Percentiles rank a stretch among this genome's conserved stretches.
phyloP scores from a whole-genome alignment of 1,140 invertebrate genomes.

The Andricus grossulariae region DNA sequence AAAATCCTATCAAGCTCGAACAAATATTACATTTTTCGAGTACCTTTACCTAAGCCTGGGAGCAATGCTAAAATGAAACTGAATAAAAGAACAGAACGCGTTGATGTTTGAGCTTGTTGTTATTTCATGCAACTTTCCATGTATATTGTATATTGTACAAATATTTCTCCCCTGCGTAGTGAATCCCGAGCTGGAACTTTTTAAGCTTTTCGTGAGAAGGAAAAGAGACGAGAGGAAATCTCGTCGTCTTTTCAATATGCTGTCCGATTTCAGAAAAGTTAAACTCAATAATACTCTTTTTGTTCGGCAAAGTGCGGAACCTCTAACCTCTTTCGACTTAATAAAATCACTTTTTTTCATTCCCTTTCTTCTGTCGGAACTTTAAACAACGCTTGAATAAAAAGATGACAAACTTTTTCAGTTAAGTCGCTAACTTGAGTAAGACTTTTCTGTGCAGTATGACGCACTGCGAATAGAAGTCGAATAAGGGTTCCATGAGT shows the following conservation, averaged over 20 bases:
- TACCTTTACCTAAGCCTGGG: not conserved
- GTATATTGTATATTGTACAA: slow-evolving; percentile 17
- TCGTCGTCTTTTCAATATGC: slow-evolving; percentile 27
- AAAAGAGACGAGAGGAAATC: slow-evolving; percentile 12
- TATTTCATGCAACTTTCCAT: slow-evolving; percentile 19
- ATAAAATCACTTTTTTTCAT: slow-evolving; percentile 12
- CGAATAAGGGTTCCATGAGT: no score
- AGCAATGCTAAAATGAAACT: slow-evolving; percentile 16
- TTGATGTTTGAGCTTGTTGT: slow-evolving; percentile 24
- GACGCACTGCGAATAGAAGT: not conserved
- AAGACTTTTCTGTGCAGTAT: not conserved
- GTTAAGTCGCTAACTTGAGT: slow-evolving; percentile 24
- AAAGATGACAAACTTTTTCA: slow-evolving; percentile 35
- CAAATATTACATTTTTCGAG: no score
- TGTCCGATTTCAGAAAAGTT: slow-evolving; percentile 33
- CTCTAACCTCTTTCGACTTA: slow-evolving; percentile 22
- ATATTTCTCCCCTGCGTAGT: not conserved
- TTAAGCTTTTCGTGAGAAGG: slow-evolving; percentile 12
- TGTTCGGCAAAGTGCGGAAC: not conserved
- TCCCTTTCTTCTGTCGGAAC: slow-evolving; percentile 5
- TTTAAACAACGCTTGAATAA: slow-evolving; percentile 39
- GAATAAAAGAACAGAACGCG: slow-evolving; percentile 11
- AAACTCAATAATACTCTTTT: slow-evolving; percentile 38
- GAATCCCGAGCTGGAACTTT: not conserved
- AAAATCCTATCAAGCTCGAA: no score